Evolutionary conservation across 1,140 invertebrate species (phyloP).

Genomic region (Whitmania pigra): DNA sequence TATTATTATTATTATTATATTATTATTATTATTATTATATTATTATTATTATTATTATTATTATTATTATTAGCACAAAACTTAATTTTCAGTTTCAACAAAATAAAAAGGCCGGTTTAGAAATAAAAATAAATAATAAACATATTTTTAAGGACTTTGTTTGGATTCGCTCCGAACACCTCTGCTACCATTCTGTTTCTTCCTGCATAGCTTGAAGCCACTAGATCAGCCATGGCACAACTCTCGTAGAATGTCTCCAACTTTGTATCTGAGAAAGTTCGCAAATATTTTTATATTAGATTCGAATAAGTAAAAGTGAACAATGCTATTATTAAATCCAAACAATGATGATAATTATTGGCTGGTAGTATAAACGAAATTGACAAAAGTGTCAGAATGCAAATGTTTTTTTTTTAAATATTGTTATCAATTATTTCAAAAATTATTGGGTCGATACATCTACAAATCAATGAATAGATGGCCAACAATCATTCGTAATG

Average conservation of each 20-base stretch:
- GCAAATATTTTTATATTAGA: not conserved
- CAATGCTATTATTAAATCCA: not conserved
- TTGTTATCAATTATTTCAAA: not conserved
- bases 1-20: too few species aligned
- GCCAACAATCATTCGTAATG: too few species aligned
- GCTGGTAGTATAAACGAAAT: not conserved
- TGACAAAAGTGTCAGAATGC: not conserved
- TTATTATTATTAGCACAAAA: too few species aligned
- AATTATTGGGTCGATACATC: not conserved
- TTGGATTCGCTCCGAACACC: not conserved
- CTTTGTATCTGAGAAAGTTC: not conserved
- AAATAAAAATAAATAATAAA: too few species aligned
- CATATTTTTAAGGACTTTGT: too few species aligned
- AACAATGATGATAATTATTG: not conserved
- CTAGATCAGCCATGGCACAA: constrained; percentile 4
- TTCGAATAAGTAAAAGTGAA: not conserved
- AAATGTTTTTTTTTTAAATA: not conserved
- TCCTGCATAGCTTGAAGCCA: constrained; percentile 6
- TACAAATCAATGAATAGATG: too few species aligned
- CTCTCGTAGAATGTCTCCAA: constrained; percentile 8
- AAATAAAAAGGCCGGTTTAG: too few species aligned
- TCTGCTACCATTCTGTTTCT: not conserved
- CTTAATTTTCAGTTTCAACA: too few species aligned
- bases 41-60: too few species aligned
- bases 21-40: too few species aligned